A percentile compares a stretch with the other conserved stretches of the same genome.
Evolutionary conservation across 2,888 invertebrate genomes (phyloP).

Genomic region (Rhingia campestris): DNA sequence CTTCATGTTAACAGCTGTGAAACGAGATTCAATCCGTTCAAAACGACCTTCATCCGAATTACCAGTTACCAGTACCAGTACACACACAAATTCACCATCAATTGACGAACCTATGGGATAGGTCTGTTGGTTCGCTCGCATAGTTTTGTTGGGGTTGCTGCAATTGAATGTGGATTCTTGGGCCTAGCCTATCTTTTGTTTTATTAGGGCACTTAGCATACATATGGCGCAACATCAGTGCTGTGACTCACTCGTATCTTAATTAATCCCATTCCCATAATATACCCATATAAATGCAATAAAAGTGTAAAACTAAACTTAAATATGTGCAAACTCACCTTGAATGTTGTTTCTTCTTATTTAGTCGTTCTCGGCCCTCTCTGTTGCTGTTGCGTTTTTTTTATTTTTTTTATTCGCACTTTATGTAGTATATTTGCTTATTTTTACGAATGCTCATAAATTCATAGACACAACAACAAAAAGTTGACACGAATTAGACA

Average conservation of each 20-base stretch:
- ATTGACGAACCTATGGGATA: no score
- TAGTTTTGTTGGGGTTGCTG: not conserved
- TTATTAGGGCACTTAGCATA: not conserved
- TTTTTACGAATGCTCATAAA: constrained; percentile 40
- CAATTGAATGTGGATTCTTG: not conserved
- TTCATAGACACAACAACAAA: constrained; percentile 48
- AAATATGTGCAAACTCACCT: constrained; percentile 47
- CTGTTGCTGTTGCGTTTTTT: not conserved
- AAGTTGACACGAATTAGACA: constrained; percentile 54
- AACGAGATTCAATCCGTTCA: no score
- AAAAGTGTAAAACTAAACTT: constrained; percentile 8
- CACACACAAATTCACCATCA: no score
- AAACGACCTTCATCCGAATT: no score
- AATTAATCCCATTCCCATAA: constrained; percentile 27
- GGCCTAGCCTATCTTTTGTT: not conserved
- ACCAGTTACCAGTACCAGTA: no score
- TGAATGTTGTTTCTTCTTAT: constrained; percentile 37
- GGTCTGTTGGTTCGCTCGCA: no score
- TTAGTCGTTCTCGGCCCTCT: not conserved
- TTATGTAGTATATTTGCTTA: constrained; percentile 29
- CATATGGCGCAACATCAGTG: not conserved
- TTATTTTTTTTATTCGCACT: constrained; percentile 45
- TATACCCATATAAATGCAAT: not conserved
- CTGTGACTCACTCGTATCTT: constrained; percentile 13
- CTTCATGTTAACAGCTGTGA: no score